A percentile compares a stretch with the other conserved stretches of the same genome.
These are phyloP conservation scores for Eremobia ochroleuca DNA, from an alignment of 2,888 invertebrate species.

Conservation along the genomic window DNA sequence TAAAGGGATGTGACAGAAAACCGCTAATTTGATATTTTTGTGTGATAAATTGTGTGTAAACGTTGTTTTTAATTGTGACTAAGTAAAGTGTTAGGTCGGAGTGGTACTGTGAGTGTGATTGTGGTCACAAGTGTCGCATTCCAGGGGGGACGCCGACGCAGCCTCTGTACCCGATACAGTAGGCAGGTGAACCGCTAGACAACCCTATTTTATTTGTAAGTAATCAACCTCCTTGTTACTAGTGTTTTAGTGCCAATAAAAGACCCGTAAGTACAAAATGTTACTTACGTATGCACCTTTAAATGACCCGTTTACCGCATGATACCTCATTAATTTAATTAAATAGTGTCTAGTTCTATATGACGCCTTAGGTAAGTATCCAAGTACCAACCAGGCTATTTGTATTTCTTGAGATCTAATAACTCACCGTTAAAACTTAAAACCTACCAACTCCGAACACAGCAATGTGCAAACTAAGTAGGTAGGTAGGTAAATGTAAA, in stretches of 20 bases:
- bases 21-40: constrained; percentile 49
- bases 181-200: constrained; percentile 84
- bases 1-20: constrained; percentile 71
- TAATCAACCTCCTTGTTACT: constrained; percentile 51
- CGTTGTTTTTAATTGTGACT: constrained; percentile 65
- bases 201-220: constrained; percentile 77
- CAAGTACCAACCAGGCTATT: not conserved
- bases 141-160: constrained; percentile 86
- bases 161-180: constrained; percentile 81
- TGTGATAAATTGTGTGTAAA: constrained; percentile 63
- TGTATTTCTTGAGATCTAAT: not conserved
- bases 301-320: not conserved
- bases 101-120: constrained; percentile 82
- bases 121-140: constrained; percentile 89
- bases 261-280: not conserved
- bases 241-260: not conserved
- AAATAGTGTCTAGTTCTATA: constrained; percentile 6
- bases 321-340: constrained; percentile 3
- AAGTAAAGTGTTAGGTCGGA: constrained; percentile 69
- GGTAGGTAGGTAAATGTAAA: not conserved
- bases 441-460: not conserved
- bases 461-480: constrained; percentile 6
- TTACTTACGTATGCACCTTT: not conserved
- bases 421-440: not conserved
- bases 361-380: not conserved